Evolutionary conservation across 1,140 invertebrate species (phyloP), one percentile per base, ranked within the genome.

Genomic region (Drosophila sp.): DNA sequence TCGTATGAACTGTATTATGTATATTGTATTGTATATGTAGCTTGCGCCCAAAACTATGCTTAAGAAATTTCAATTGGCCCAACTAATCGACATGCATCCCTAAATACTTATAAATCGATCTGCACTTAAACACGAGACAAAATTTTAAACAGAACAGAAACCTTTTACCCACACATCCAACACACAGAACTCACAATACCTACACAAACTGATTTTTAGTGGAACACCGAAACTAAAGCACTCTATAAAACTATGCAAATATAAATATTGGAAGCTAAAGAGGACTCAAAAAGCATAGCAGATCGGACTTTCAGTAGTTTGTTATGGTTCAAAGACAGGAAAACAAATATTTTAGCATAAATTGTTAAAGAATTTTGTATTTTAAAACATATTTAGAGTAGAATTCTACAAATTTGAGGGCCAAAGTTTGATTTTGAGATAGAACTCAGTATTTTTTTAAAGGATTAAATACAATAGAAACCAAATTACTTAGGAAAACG

Each of bases 21-120:
- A n/a, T n/a, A n/a, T n/a, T n/a, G n/a, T 60, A 35, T 55, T 60
- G 50, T 41, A 17, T 62, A 62, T 30, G 30, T 57, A 40, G 35
- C 61, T 75, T 47, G 74, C 35, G 60, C 61, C 57, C 17, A 63
- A 70, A 70, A 56, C 60, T 70, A 23, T 70, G 73, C 73, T 60
- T 76, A 70, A 60, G 17, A 44, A 64, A 38, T 38, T 33, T 27
- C 35, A 44, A 76, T 76, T 76, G 73, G 73, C 50, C n/a, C 4
- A 60, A 64, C 3, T 58, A 69, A 64, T 70, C 8, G 50, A 60
- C 3, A 38, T 76, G 73, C 73, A 76, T 72, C 72, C 60, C 50
- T 40, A 38, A 35, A 44, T 56, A 35, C 38, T 8, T 60, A 44
- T 38, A 32, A 61, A 54, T 4, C 17, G 23, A 67, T 40, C 30